Conservation (phyloP, 2,797 vertebrate genomes). For the Anguilla pacifica region DNA sequence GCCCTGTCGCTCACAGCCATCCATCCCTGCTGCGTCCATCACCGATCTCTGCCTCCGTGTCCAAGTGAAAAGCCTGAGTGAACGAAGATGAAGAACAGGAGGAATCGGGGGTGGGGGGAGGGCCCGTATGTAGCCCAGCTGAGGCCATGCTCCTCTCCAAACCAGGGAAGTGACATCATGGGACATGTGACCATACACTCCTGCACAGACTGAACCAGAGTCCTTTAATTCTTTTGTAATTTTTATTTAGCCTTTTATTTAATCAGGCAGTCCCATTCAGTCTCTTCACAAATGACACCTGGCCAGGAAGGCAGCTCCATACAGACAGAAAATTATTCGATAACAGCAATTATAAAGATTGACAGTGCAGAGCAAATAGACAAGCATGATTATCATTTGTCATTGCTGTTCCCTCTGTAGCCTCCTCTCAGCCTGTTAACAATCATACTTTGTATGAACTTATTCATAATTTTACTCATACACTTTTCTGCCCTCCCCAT, state of each 20-base stretch:
- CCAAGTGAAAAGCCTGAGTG: not conserved
- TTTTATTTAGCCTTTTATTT: no score
- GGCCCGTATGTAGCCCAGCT: not conserved
- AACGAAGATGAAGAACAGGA: not conserved
- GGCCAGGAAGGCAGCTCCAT: no score
- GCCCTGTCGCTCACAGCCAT: not conserved
- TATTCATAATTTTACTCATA: not conserved
- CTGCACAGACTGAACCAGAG: not conserved
- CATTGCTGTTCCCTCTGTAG: not conserved
- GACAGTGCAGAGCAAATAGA: conserved; percentile 1
- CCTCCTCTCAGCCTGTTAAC: not conserved
- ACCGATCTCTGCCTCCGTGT: not conserved
- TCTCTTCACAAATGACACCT: no score
- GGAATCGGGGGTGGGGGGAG: not conserved
- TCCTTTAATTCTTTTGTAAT: no score
- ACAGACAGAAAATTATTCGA: no score
- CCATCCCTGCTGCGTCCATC: conserved; percentile 13
- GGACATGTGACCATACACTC: not conserved
- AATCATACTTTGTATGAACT: not conserved
- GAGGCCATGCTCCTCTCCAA: not conserved
- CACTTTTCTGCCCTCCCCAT: not conserved
- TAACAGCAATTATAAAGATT: not conserved
- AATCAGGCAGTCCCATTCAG: no score
- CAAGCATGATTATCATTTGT: not conserved
- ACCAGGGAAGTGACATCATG: not conserved